Evolutionary conservation across 2,888 invertebrate genomes (phyloP), one percentile per base, ranked within the genome.

Genomic region (Ophion costatus): DNA sequence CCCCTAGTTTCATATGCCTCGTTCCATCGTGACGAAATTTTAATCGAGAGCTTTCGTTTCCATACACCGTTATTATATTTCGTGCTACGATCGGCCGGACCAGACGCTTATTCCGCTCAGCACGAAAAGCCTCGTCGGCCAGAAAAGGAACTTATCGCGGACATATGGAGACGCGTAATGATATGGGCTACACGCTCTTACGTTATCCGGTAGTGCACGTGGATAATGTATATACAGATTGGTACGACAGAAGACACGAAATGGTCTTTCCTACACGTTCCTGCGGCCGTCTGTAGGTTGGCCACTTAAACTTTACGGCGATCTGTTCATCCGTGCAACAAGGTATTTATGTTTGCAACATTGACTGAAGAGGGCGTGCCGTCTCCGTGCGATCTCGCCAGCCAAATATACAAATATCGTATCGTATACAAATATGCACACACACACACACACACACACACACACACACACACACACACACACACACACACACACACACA

Each of bases 21-120:
- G 38, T 73, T 76, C 73, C 66, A 67, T 80, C 80, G 82, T 82
- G 82, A 85, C 79, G 85, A 85, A 82, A 85, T 85, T 80, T 71
- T 77, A 77, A 85, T 85, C 85, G 76, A n/a, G 33, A 7, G 51
- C 71, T 24, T 22, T 38, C 82, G 77, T 80, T 82, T 82, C 63
- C 66, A 71, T 57, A 67, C 59, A 59, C 51, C 20, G 70, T 74
- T 81, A 71, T 74, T 81, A 71, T 79, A 80, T 73, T 66, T 45
- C 71, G 24, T 71, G 63, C n/a, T 20, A 29, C 77, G 57, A 69
- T 67, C n/a, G 24, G 14, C 24, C 11, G 11, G 56, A 81, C 24
- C 57, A 76, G 73, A 59, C 9, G 51, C 17, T 82, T 80, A 82
- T 81, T 84, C 64, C 76, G 67, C 76, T 74, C 57, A 63, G 61